phyloP scores from a whole-genome alignment of 2,888 invertebrate genomes.

The Salpingus planirostris region DNA sequence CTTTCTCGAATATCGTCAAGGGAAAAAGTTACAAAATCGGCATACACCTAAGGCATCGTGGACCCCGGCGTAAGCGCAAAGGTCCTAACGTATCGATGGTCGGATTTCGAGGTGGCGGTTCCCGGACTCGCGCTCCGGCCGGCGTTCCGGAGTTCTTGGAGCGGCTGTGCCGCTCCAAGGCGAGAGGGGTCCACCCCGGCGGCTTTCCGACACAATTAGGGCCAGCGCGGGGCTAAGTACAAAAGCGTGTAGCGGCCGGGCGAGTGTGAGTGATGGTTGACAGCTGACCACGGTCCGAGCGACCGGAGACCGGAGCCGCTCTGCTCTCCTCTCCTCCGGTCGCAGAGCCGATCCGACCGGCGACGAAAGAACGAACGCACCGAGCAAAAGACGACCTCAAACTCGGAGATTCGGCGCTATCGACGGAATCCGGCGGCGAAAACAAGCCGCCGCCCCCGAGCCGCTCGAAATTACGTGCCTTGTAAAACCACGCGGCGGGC shows the following conservation, averaged over 20 bases:
- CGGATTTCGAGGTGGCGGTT: constrained; percentile 16
- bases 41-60: no score
- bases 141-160: constrained; percentile 7
- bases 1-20: no score
- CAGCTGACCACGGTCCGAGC: constrained; percentile 40
- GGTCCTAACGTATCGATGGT: no score
- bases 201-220: constrained; percentile 43
- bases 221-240: constrained; percentile 41
- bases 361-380: no score
- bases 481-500: constrained; percentile 42
- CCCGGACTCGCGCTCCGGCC: constrained; percentile 11
- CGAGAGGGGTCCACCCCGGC: constrained; percentile 18
- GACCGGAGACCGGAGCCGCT: no score
- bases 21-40: no score
- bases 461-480: constrained; percentile 38
- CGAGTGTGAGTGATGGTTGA: constrained; percentile 43
- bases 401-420: no score
- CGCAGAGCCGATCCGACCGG: no score
- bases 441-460: constrained; percentile 22
- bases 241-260: constrained; percentile 43
- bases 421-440: no score
- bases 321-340: no score
- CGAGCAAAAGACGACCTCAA: no score
- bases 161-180: constrained; percentile 26
- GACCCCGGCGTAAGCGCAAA: no score